Evolutionary conservation across 2,113 vertebrate species (phyloP), one percentile per base, ranked within the genome.

Genomic region (Hypocryptadius cinnamomeus): DNA sequence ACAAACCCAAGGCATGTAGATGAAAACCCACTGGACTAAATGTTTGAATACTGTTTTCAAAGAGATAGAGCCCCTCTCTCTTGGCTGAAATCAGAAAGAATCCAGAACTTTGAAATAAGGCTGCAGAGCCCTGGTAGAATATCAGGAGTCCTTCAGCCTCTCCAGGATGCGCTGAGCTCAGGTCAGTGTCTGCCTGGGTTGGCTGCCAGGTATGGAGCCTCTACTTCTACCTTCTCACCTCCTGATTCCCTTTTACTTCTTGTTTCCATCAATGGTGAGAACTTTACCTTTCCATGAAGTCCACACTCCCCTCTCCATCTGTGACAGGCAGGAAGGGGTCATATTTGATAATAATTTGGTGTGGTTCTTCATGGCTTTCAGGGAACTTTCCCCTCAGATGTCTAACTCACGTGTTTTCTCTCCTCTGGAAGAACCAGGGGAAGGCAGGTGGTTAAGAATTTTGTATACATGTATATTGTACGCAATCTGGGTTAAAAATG

Each of bases 81-180:
- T 42, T 27, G 9, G 6, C 19, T 47, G 51, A 90, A 92, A 71
- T 54, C 47, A 30, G 61, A 76, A 79, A 50, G 65, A 60, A 80
- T 74, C 22, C 0, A 0, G 25, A 42, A 79, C 31, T 28, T 47
- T 71, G 56, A 48, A 74, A 48, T n/a, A 20, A 3, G 25, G 40
- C 42, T 81, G 60, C 5, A 33, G 66, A 19, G 61, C 17, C 51
- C 44, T 44, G 48, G 19, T 51, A 14, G 65, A 18, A 59, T 19
- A 40, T 8, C 39, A 59, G 51, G 19, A 73, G 24, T 39, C 35
- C 35, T n/a, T 61, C 39, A 80, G 5, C 9, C 25, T 59, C 28
- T 18, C 24, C 0, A 0, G 25, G 61, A 11, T n/a, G 48, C 19
- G 59, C 44, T 51, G n/a, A 13, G 6, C 2, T 20, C 31, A 33